Evolutionary conservation across 2,113 vertebrate genomes (phyloP).

Genomic region (Tricholaema leucomelas): DNA sequence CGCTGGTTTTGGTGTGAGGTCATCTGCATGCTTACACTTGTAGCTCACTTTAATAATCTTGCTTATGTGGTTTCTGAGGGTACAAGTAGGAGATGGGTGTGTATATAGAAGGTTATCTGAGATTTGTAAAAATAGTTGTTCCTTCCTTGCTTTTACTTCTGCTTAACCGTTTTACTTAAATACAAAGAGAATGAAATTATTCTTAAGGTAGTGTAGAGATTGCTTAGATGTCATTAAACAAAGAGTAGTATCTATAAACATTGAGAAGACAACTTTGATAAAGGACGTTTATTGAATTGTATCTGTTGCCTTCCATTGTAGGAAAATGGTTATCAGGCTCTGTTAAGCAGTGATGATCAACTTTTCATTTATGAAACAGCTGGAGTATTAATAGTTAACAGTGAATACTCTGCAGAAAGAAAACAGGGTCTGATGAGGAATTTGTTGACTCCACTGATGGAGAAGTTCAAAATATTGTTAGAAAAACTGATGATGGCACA

Average conservation of each 20-base stretch:
- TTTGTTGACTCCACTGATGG: constrained; percentile 90
- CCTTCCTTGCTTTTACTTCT: not conserved
- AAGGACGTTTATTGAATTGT: constrained; percentile 2
- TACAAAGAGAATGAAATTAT: not conserved
- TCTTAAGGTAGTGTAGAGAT: not conserved
- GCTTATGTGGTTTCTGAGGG: not conserved
- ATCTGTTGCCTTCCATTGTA: constrained; percentile 63
- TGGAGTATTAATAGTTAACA: constrained; percentile 92
- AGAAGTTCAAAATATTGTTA: constrained; percentile 90
- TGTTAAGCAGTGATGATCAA: constrained; percentile 95
- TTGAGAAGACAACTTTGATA: not conserved
- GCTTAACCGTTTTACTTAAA: not conserved
- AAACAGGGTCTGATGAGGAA: constrained; percentile 94
- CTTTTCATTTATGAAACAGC: constrained; percentile 97
- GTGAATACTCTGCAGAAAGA: constrained; percentile 89
- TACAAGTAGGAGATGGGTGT: not conserved
- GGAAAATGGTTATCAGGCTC: constrained; percentile 91
- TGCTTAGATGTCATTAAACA: not conserved
- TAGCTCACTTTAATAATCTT: not conserved
- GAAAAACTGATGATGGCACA: constrained; percentile 87
- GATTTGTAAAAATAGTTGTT: not conserved
- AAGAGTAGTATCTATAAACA: not conserved
- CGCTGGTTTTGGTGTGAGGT: not conserved
- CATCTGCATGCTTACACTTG: not conserved
- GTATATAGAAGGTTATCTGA: not conserved